Conservation (phyloP, 2,113 vertebrate genomes). For the Recurvirostra avosetta region DNA sequence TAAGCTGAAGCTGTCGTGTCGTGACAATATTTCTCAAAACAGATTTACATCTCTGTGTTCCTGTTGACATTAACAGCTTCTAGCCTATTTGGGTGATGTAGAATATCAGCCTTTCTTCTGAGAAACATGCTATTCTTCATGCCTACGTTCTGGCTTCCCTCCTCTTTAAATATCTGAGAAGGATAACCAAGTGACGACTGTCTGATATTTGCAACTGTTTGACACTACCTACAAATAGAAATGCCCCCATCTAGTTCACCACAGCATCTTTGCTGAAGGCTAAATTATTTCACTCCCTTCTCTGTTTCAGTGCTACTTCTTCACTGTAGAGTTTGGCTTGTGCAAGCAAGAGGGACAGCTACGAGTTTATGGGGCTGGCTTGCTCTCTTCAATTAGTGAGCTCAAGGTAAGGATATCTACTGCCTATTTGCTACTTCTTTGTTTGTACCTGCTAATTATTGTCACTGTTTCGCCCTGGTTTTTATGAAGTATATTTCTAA, state of each 20-base stretch:
- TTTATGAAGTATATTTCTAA: background rate
- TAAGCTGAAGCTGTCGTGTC: background rate
- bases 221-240: background rate
- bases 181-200: background rate
- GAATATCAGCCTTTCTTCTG: background rate
- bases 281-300: background rate
- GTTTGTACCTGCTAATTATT: background rate
- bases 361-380: slow-evolving; percentile 91
- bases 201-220: background rate
- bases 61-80: background rate
- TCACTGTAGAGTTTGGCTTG: slow-evolving; percentile 96
- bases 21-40: background rate
- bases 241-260: background rate
- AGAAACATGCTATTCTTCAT: background rate
- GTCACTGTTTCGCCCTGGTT: background rate
- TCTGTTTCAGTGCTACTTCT: slow-evolving; percentile 93
- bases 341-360: slow-evolving; percentile 95
- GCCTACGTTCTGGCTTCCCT: background rate
- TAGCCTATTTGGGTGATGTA: background rate
- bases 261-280: background rate
- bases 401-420: slow-evolving; percentile 82
- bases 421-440: background rate
- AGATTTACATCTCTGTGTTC: background rate
- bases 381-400: slow-evolving; percentile 96
- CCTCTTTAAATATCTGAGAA: background rate